phyloP scores from a whole-genome alignment of 2,113 vertebrate genomes.

The Conger conger region DNA sequence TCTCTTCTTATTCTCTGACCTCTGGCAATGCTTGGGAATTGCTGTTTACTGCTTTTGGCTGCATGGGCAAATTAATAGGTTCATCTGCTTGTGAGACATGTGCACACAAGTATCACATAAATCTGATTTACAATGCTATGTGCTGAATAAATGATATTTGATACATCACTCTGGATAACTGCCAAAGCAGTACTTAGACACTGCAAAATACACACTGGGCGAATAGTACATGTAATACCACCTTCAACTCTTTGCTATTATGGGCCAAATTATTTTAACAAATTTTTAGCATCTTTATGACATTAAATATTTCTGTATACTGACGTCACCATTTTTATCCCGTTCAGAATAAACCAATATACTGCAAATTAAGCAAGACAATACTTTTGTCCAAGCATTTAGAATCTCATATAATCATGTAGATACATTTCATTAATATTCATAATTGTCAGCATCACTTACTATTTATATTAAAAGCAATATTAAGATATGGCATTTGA shows the following conservation, averaged over 20 bases:
- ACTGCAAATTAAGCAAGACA: slow-evolving; percentile 71
- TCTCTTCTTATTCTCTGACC: too few species aligned
- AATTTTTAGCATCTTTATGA: not conserved
- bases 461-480: not conserved
- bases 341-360: too few species aligned
- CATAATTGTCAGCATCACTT: not conserved
- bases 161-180: not conserved
- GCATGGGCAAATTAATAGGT: not conserved
- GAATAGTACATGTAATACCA: not conserved
- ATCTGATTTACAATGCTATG: not conserved
- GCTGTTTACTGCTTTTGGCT: not conserved
- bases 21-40: too few species aligned
- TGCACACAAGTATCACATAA: not conserved
- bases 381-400: slow-evolving; percentile 80
- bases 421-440: slow-evolving; percentile 39
- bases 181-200: not conserved
- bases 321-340: not conserved
- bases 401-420: slow-evolving; percentile 79
- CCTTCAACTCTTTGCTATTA: not conserved
- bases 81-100: not conserved
- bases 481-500: not conserved
- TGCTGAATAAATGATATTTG: not conserved
- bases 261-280: not conserved
- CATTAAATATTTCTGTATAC: not conserved
- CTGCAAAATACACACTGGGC: not conserved